A percentile compares a stretch with the other conserved stretches of the same genome.
Conservation (phyloP, 2,888 invertebrate genomes). For the Lathronympha strigana region DNA sequence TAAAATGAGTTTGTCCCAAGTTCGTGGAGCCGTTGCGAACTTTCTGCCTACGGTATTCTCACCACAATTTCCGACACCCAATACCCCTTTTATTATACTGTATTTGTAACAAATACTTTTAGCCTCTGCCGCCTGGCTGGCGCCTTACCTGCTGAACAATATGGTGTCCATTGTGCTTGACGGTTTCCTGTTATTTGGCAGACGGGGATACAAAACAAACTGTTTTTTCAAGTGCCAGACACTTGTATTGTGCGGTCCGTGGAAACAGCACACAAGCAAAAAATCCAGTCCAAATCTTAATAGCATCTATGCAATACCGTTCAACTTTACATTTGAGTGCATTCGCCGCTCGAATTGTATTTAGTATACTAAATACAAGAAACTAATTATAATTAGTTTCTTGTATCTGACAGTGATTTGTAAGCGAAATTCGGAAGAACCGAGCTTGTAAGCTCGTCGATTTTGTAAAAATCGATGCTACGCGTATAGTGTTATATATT, state of each 20-base stretch:
- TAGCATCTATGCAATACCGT: neutral
- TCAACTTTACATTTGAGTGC: no score
- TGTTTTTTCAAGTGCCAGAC: conserved; percentile 45
- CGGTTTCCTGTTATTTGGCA: conserved; percentile 58
- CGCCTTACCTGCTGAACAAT: conserved; percentile 51
- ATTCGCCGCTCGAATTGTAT: no score
- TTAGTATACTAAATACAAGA: no score
- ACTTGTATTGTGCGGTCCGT: conserved; percentile 10
- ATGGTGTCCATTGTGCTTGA: conserved; percentile 47
- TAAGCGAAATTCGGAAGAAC: no score
- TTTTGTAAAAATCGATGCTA: no score
- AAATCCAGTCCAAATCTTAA: neutral
- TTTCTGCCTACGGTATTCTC: conserved; percentile 16
- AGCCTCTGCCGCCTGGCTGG: conserved; percentile 44
- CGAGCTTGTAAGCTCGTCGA: no score
- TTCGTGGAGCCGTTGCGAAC: neutral
- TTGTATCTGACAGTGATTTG: no score
- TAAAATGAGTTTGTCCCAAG: neutral
- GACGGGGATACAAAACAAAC: conserved; percentile 59
- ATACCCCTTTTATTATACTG: conserved; percentile 45
- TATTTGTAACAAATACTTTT: conserved; percentile 54
- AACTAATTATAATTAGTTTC: no score
- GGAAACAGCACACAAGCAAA: neutral
- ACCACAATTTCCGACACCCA: conserved; percentile 41
- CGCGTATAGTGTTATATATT: no score